Base-by-base conservation (phyloP, 2,113 vertebrate species). In the Prinia subflava region DNA sequence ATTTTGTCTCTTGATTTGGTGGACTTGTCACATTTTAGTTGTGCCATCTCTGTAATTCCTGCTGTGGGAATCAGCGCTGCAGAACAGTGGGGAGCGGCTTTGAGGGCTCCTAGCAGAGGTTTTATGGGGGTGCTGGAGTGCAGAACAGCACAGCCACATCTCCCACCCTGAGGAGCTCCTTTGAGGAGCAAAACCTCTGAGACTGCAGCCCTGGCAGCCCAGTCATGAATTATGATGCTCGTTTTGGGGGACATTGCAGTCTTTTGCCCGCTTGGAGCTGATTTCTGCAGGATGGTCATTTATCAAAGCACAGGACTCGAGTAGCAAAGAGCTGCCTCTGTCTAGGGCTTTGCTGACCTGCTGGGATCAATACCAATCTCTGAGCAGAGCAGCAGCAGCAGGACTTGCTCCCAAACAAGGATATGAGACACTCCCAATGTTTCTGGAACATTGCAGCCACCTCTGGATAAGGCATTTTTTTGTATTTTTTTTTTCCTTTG, bases 11-110 rank as follows among this genome's bases (percentile, higher is more conserved):
- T 67, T 46, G 12, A 18, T 90, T 80, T 50, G 33, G 35, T n/a
- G 71, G 17, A 7, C 1, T 10, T 50, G 15, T 37, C 17, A 15
- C 47, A 3, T 14, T 89, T 52, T 3, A 59, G 47, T 47, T 89
- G 73, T 70, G 76, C 21, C 13, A 44, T 4, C 10, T 59, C 59
- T 39, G 42, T 49, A 46, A 25, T 35, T 69, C 27, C 49, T 2
- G 0, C 56, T 23, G 15, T 4, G 63, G 64, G 42, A 68, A 47
- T 37, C 15, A 50, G n/a, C 5, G 1, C 10, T 7, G 19, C 27
- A 13, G 22, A 35, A 11, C 30, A 24, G 16, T n/a, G 37, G 25
- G 5, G 19, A 17, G 37, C 1, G 21, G 5, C 8, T 20, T 0
- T 3, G 11, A 16, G 37, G 53, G 31, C 39, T 83, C 59, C 47